Percentiles rank a stretch among this genome's conserved stretches.
phyloP scores from a whole-genome alignment of 2,888 invertebrate species.

The Biston betularia region DNA sequence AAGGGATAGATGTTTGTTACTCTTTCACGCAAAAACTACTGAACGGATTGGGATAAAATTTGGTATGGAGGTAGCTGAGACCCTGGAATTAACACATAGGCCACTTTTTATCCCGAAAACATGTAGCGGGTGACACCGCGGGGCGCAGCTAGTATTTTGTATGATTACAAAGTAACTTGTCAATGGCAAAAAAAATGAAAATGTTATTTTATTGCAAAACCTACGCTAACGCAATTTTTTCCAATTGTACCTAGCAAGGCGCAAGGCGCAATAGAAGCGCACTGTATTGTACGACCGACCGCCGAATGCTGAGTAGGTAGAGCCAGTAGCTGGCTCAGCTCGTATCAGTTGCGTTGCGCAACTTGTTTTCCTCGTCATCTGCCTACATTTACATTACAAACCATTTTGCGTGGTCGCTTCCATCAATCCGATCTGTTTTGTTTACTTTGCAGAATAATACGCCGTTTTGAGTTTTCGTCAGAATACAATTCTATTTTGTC shows the following conservation, averaged over 20 bases:
- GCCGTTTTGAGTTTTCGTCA: constrained; percentile 4
- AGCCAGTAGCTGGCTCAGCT: constrained; percentile 4
- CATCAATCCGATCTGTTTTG: constrained; percentile 30
- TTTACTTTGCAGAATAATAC: constrained; percentile 17
- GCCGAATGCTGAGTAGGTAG: constrained; percentile 3
- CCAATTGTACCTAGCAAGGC: neutral
- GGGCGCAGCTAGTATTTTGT: no score
- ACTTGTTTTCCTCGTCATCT: constrained; percentile 45
- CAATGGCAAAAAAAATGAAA: no score
- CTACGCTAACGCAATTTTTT: neutral
- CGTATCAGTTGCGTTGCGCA: constrained; percentile 43
- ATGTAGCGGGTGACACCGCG: no score
- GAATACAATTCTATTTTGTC: neutral
- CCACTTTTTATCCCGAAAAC: no score
- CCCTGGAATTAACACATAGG: no score
- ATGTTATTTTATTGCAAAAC: no score
- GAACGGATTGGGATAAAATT: no score
- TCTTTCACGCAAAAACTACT: no score
- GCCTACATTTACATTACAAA: constrained; percentile 36
- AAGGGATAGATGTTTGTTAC: no score
- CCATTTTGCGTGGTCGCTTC: constrained; percentile 41
- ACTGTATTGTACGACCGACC: neutral
- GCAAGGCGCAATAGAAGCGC: no score
- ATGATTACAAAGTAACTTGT: no score
- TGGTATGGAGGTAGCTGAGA: no score